Percentiles rank a stretch among this genome's conserved stretches.
phyloP scores from a whole-genome alignment of 2,797 vertebrate genomes.

The Mycteria americana region DNA sequence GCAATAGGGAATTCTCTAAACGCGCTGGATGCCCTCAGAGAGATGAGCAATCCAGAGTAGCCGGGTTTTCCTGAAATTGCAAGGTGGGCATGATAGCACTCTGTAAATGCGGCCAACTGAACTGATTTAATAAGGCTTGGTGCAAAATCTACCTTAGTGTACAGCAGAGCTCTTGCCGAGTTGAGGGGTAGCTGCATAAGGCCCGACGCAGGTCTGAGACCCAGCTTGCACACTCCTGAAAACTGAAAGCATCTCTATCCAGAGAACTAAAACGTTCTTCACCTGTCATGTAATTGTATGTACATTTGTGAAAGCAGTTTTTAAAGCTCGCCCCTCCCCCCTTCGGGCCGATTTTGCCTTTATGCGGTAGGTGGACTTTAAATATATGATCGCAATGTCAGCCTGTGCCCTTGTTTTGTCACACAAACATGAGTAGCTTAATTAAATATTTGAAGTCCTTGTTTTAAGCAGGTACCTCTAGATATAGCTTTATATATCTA shows the following conservation, averaged over 20 bases:
- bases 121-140: background rate
- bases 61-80: background rate
- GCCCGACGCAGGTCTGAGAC: background rate
- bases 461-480: background rate
- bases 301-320: background rate
- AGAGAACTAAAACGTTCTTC: background rate
- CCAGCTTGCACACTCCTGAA: background rate
- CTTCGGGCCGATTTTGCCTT: background rate
- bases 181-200: background rate
- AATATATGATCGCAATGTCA: background rate
- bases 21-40: background rate
- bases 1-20: background rate
- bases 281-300: background rate
- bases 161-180: background rate
- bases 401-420: background rate
- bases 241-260: background rate
- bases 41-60: background rate
- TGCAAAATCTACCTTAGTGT: background rate
- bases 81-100: background rate
- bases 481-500: background rate
- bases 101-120: background rate
- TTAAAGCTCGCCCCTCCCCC: rapidly evolving
- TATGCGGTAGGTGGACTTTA: background rate
- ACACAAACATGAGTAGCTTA: background rate
- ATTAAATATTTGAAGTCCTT: background rate